These are phyloP conservation scores for Littorina saxatilis DNA, from an alignment of 1,140 invertebrate genomes.

Conservation along the genomic window DNA sequence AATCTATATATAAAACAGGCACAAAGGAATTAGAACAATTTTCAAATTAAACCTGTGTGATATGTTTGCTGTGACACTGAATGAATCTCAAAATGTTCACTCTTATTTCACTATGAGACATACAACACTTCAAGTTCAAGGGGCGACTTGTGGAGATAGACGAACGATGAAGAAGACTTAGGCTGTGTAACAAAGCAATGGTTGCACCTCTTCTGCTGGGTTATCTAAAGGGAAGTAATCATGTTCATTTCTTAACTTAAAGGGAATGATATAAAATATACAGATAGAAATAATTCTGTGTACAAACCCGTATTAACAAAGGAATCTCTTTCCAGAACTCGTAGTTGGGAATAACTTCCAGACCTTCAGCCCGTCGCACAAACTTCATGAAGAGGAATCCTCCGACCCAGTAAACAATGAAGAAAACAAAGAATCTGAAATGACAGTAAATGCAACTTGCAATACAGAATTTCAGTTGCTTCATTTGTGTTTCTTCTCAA, in stretches of 20 bases:
- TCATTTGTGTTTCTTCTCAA: no score
- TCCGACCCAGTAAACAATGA: slow-evolving; percentile 54
- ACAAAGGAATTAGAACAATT: no score
- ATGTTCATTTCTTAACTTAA: neutral
- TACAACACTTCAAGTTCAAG: neutral
- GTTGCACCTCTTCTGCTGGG: no score
- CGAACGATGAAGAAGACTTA: neutral
- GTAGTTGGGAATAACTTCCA: slow-evolving; percentile 58
- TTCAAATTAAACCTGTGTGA: no score
- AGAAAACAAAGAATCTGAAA: slow-evolving; percentile 57
- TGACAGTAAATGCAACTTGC: no score
- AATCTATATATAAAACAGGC: no score
- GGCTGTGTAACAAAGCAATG: neutral
- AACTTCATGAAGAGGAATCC: slow-evolving; percentile 60
- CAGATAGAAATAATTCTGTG: neutral
- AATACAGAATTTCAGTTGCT: no score
- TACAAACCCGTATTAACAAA: slow-evolving; percentile 56
- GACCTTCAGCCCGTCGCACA: slow-evolving; percentile 52
- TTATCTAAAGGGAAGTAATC: no score
- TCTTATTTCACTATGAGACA: neutral
- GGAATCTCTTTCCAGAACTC: slow-evolving; percentile 62
- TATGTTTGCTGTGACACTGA: no score
- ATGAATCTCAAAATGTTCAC: no score
- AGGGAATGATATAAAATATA: neutral
- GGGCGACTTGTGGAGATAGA: neutral